These are phyloP conservation scores for Sebastes umbrosus DNA, from an alignment of 2,797 vertebrate genomes.

Conservation along the genomic window DNA sequence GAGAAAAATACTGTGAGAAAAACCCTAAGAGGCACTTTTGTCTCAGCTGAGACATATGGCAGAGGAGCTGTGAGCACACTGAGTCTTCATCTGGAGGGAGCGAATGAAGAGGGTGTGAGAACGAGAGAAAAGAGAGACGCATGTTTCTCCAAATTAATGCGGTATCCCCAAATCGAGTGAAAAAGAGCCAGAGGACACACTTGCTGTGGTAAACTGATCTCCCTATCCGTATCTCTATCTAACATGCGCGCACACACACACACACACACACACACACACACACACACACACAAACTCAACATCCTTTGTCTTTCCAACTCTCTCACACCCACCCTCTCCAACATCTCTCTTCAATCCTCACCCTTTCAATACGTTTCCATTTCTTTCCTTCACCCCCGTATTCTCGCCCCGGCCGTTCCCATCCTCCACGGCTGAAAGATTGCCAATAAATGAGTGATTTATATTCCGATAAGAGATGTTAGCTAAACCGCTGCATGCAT, in stretches of 20 bases:
- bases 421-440: slow-evolving; percentile 71
- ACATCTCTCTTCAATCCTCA: slow-evolving; percentile 63
- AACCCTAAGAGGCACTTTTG: slow-evolving; percentile 79
- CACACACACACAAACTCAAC: background rate
- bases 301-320: slow-evolving; percentile 73
- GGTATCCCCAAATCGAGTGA: slow-evolving; percentile 78
- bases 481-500: slow-evolving; percentile 77
- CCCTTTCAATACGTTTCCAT: slow-evolving; percentile 69
- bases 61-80: slow-evolving; percentile 71
- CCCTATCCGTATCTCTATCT: slow-evolving; percentile 67
- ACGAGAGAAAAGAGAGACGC: slow-evolving; percentile 51
- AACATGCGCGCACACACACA: slow-evolving; percentile 1
- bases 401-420: slow-evolving; percentile 40
- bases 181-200: slow-evolving; percentile 79
- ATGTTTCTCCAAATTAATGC: slow-evolving; percentile 78
- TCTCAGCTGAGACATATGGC: slow-evolving; percentile 81
- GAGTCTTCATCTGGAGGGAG: slow-evolving; percentile 77
- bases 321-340: slow-evolving; percentile 64
- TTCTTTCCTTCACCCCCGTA: slow-evolving; percentile 48
- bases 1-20: slow-evolving; percentile 79
- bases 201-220: slow-evolving; percentile 75
- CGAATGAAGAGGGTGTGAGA: slow-evolving; percentile 62
- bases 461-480: slow-evolving; percentile 82
- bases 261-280: background rate
- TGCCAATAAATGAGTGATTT: slow-evolving; percentile 82